Conservation (phyloP, 2,113 vertebrate species). For the Leucopsar rothschildi region DNA sequence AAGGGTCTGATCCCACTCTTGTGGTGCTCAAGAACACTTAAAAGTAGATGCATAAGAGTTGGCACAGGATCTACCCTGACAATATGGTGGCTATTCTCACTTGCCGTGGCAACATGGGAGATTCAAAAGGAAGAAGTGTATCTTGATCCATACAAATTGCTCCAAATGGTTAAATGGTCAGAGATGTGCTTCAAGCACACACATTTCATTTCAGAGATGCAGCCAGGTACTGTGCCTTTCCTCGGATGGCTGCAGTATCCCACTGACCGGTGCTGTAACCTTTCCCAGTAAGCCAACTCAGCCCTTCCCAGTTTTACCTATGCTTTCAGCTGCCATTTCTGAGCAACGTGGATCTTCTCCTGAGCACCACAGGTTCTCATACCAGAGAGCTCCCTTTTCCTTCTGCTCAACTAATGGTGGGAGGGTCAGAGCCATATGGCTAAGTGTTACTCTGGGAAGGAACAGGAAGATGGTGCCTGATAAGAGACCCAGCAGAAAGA, state of each 20-base stretch:
- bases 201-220: not conserved
- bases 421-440: not conserved
- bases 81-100: not conserved
- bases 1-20: not conserved
- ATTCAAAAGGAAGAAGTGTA: not conserved
- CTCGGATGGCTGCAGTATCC: rapidly evolving
- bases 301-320: not conserved
- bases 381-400: not conserved
- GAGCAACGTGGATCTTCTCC: not conserved
- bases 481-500: not conserved
- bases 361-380: not conserved
- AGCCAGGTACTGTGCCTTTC: not conserved
- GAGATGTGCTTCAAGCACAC: not conserved
- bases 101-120: not conserved
- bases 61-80: not conserved
- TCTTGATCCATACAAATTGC: not conserved
- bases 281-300: not conserved
- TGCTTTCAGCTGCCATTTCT: not conserved
- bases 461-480: not conserved
- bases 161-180: not conserved
- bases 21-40: not conserved
- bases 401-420: not conserved
- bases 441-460: not conserved
- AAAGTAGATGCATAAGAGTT: rapidly evolving
- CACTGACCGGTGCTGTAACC: not conserved